These are phyloP conservation scores for Psettodes erumei DNA, from an alignment of 2,113 vertebrate species.

Conservation along the genomic window DNA sequence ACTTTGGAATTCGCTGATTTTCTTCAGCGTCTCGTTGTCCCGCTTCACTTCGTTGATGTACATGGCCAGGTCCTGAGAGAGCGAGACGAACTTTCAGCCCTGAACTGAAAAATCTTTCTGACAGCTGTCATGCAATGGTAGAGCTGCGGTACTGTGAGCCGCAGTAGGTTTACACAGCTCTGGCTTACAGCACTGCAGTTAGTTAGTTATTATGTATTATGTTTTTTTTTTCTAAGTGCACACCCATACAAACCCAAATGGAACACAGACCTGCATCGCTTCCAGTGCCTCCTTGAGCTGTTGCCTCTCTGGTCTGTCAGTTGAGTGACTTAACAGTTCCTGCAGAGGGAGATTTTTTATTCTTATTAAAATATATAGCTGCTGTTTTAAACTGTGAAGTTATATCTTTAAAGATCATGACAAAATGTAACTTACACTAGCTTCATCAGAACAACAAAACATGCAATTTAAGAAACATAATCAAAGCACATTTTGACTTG, in stretches of 20 bases:
- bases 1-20: constrained; percentile 97
- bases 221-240: background rate
- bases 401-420: too few relatives aligned
- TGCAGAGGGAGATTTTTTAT: constrained; percentile 59
- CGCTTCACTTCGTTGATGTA: constrained; percentile 99
- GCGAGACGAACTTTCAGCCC: background rate
- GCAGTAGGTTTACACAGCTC: constrained; percentile 13
- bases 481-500: background rate
- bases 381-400: too few relatives aligned
- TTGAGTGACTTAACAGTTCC: constrained; percentile 94
- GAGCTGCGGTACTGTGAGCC: constrained; percentile 7
- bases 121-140: constrained; percentile 41
- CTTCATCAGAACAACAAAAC: background rate
- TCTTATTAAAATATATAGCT: background rate
- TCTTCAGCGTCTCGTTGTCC: constrained; percentile 98
- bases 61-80: constrained; percentile 93
- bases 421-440: too few relatives aligned
- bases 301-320: constrained; percentile 90
- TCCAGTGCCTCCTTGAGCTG: constrained; percentile 96
- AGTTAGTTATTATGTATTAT: constrained; percentile 12
- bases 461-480: background rate
- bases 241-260: constrained; percentile 1
- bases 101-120: constrained; percentile 23
- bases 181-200: background rate
- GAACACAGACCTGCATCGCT: constrained; percentile 92